A percentile compares a stretch with the other conserved stretches of the same genome.
These are phyloP conservation scores for Raja brachyura DNA, from an alignment of 2,113 vertebrate species.

Conservation along the genomic window DNA sequence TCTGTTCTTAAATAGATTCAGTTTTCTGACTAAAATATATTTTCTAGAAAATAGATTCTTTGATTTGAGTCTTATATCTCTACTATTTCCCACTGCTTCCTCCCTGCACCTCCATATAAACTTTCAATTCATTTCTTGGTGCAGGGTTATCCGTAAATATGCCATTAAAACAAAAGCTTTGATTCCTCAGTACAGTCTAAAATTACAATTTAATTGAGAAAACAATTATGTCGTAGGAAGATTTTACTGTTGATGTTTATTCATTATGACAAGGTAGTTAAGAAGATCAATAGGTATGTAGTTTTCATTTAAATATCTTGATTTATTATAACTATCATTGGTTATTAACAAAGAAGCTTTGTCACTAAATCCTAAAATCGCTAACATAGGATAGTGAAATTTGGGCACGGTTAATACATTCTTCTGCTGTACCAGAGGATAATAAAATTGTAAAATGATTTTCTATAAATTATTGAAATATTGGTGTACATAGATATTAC, in stretches of 20 bases:
- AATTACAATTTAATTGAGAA: background rate
- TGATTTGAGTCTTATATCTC: background rate
- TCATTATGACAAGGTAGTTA: background rate
- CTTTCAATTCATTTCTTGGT: too few relatives aligned
- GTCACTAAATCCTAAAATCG: background rate
- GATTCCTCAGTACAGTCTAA: background rate
- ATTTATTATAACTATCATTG: background rate
- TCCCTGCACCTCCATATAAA: too few relatives aligned
- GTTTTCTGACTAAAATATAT: too few relatives aligned
- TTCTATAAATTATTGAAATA: background rate
- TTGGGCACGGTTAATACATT: constrained; percentile 1
- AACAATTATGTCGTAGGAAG: background rate
- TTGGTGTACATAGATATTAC: background rate
- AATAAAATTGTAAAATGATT: constrained; percentile 15
- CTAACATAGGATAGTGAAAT: background rate
- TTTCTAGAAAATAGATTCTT: background rate
- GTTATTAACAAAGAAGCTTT: background rate
- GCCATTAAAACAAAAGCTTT: too few relatives aligned
- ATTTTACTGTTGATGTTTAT: background rate
- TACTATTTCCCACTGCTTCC: too few relatives aligned
- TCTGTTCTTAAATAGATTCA: background rate
- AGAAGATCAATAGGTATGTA: background rate
- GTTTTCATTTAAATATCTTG: background rate
- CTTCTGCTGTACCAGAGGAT: background rate
- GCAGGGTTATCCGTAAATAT: too few relatives aligned